A percentile compares a stretch with the other conserved stretches of the same genome.
Conservation (phyloP, 2,113 vertebrate species). For the Pelvicachromis taeniatus region DNA sequence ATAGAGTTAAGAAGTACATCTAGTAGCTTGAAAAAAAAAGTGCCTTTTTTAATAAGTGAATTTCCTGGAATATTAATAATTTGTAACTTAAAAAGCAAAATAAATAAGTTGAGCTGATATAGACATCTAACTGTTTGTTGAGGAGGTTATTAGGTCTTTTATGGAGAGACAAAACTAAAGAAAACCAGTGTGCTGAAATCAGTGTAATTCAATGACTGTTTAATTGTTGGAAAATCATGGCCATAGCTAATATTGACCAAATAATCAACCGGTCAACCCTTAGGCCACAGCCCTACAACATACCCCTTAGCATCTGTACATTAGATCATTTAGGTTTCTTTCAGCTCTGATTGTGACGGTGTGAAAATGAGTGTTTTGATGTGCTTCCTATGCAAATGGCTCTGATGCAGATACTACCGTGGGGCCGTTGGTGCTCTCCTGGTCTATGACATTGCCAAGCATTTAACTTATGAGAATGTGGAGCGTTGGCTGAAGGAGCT, state of each 20-base stretch:
- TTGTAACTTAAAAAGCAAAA: not conserved
- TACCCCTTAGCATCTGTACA: not conserved
- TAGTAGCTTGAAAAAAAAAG: not conserved
- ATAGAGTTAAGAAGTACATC: not conserved
- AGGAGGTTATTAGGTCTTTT: not conserved
- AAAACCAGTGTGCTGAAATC: not conserved
- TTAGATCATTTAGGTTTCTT: not conserved
- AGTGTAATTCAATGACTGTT: not conserved
- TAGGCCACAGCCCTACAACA: not conserved
- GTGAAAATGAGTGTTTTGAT: fast-evolving
- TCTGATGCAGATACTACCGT: slow-evolving; percentile 84
- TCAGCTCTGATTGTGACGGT: not conserved
- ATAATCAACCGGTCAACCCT: not conserved
- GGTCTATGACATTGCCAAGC: slow-evolving; percentile 98
- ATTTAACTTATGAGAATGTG: slow-evolving; percentile 96
- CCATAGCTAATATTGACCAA: not conserved
- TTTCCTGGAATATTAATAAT: not conserved
- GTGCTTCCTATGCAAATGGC: not conserved
- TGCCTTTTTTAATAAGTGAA: not conserved
- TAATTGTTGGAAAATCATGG: not conserved
- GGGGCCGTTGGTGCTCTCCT: slow-evolving; percentile 93
- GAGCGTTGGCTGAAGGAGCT: slow-evolving; percentile 98
- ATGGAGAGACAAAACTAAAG: not conserved
- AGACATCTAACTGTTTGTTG: not conserved
- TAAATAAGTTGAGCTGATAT: not conserved